Conservation (phyloP, 2,113 vertebrate species). For the Cheirogaleus medius region DNA sequence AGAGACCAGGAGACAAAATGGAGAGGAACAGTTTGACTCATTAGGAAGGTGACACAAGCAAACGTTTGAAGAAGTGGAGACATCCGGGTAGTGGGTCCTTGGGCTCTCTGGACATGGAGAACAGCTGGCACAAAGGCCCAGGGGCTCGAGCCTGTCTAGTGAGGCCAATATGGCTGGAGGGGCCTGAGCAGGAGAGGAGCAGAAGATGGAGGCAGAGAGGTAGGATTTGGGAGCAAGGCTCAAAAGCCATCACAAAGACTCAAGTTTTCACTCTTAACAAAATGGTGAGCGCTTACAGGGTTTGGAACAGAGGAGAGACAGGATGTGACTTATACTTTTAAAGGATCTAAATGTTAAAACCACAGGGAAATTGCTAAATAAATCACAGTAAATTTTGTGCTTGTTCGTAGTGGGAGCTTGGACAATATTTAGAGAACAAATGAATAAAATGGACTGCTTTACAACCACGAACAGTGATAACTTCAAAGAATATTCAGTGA, state of each 20-base stretch:
- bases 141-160: background rate
- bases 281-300: background rate
- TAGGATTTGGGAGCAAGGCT: background rate
- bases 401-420: background rate
- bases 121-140: background rate
- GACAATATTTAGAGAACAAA: constrained; percentile 17
- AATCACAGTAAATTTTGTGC: background rate
- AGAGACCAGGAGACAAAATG: background rate
- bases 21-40: background rate
- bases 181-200: background rate
- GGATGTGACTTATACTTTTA: background rate
- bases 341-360: background rate
- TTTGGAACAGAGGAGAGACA: background rate
- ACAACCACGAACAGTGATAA: background rate
- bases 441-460: background rate
- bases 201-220: background rate
- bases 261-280: background rate
- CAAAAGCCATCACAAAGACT: background rate
- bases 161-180: background rate
- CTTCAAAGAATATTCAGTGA: background rate
- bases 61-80: background rate
- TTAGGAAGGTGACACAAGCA: background rate
- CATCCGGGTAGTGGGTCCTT: background rate
- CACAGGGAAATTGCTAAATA: background rate
- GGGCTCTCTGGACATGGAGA: background rate